These are phyloP conservation scores for Hippopotamus amphibius DNA, from an alignment of 2,113 vertebrate genomes.

Conservation along the genomic window DNA sequence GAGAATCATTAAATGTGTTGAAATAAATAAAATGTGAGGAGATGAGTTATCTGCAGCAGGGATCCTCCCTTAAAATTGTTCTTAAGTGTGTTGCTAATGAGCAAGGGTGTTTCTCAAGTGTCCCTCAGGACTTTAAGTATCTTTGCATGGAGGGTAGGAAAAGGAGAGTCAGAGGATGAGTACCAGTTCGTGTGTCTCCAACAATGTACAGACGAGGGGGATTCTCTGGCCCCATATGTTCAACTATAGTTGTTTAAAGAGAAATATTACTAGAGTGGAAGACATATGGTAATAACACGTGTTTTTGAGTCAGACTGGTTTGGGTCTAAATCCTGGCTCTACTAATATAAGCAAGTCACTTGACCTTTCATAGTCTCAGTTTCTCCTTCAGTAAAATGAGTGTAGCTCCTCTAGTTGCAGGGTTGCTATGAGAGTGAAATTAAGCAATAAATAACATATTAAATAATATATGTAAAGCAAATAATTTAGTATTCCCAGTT, in stretches of 20 bases:
- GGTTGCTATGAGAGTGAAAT: constrained; percentile 25
- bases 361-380: constrained; percentile 29
- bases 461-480: not conserved
- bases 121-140: constrained; percentile 2
- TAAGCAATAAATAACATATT: not conserved
- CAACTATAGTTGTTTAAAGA: not conserved
- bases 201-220: not conserved
- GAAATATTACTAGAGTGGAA: not conserved
- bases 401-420: not conserved
- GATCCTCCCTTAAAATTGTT: constrained; percentile 63
- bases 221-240: not conserved
- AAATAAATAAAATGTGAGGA: constrained; percentile 44
- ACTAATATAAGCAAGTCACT: not conserved
- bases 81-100: not conserved
- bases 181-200: not conserved
- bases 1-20: constrained; percentile 61
- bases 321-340: not conserved
- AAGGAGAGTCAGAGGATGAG: not conserved
- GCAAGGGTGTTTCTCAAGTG: constrained; percentile 46
- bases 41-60: not conserved
- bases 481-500: not conserved
- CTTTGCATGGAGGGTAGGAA: not conserved
- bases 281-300: not conserved
- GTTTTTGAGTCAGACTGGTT: not conserved
- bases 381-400: constrained; percentile 27